Conservation (phyloP, 2,888 invertebrate genomes). For the Drosophila peninsularis region DNA sequence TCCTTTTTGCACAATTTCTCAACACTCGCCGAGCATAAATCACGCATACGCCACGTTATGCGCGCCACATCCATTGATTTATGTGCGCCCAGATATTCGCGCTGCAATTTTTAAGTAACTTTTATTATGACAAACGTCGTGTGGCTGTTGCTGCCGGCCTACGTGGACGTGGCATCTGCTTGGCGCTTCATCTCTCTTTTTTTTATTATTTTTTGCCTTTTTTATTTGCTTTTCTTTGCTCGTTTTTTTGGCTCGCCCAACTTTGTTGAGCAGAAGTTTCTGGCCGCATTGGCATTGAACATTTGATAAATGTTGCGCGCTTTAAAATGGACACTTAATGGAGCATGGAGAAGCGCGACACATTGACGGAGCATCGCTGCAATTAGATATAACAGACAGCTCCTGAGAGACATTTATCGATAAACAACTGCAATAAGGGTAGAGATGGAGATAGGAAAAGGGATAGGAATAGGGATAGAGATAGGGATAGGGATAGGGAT, state of each 20-base stretch:
- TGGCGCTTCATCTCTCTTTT: constrained; percentile 1
- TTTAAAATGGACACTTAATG: constrained; percentile 62
- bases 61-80: constrained; percentile 61
- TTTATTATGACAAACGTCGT: constrained; percentile 73
- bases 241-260: constrained; percentile 14
- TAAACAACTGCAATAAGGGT: neutral
- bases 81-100: constrained; percentile 60
- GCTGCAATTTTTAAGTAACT: constrained; percentile 69
- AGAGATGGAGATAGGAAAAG: neutral
- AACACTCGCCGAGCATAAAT: constrained; percentile 38
- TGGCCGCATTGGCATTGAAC: constrained; percentile 15
- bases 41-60: constrained; percentile 46
- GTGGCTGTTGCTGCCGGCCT: constrained; percentile 26
- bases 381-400: neutral
- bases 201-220: neutral
- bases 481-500: no score
- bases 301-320: constrained; percentile 57
- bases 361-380: constrained; percentile 1
- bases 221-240: neutral
- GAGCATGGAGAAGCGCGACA: constrained; percentile 35
- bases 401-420: neutral
- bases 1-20: constrained; percentile 32
- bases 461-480: neutral
- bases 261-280: constrained; percentile 24
- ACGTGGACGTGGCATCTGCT: constrained; percentile 44